Percentiles rank a stretch among this genome's conserved stretches.
phyloP scores from a whole-genome alignment of 2,797 vertebrate genomes.

The Spatula versicolor region DNA sequence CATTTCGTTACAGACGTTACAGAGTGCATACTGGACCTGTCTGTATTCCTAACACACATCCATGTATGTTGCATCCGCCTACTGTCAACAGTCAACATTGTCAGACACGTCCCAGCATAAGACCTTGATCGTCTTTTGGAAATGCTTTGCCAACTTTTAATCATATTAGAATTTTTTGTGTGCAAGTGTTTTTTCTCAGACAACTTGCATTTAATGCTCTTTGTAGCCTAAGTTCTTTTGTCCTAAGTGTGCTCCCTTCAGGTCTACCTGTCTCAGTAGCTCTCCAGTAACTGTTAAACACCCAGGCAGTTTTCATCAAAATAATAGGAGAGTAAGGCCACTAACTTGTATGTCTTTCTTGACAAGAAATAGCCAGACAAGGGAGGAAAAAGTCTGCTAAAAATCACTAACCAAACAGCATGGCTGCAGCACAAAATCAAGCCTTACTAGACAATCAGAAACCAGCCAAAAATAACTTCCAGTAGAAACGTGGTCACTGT shows the following conservation, averaged over 20 bases:
- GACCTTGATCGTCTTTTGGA: neutral
- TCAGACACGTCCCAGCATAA: neutral
- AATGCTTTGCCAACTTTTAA: neutral
- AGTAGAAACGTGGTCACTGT: neutral
- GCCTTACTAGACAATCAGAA: neutral
- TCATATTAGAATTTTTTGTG: neutral
- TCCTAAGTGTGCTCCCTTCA: neutral
- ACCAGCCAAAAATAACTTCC: constrained; percentile 29
- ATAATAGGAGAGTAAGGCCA: neutral
- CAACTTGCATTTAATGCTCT: neutral
- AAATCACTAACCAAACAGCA: neutral
- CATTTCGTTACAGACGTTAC: neutral
- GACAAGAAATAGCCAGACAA: neutral
- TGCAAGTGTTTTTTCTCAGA: neutral
- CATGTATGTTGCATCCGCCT: neutral
- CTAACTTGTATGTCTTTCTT: neutral
- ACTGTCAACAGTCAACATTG: neutral
- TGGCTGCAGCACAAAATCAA: neutral
- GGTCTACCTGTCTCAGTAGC: neutral
- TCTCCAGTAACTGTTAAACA: neutral
- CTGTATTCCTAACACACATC: neutral
- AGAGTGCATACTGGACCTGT: neutral
- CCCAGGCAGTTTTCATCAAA: neutral
- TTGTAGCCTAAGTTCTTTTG: neutral
- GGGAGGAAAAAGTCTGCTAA: neutral